Conservation (phyloP, 2,113 vertebrate genomes). For the Parotia lawesii region DNA sequence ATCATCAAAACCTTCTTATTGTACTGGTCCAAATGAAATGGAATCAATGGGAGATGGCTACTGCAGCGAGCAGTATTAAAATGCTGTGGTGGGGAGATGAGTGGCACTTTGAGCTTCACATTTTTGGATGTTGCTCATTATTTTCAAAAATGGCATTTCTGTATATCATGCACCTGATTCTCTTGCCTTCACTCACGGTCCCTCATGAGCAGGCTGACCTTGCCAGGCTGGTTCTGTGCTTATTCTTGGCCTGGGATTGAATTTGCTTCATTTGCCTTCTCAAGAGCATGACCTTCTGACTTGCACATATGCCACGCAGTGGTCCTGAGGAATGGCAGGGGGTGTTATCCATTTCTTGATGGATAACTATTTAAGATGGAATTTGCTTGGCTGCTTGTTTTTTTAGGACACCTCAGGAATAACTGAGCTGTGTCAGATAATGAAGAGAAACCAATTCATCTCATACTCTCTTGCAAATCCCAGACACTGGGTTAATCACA, state of each 20-base stretch:
- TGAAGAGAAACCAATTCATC: slow-evolving; percentile 48
- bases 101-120: background rate
- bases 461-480: slow-evolving; percentile 25
- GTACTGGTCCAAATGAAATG: rapidly evolving
- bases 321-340: background rate
- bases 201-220: background rate
- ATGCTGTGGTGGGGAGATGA: background rate
- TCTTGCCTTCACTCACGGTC: background rate
- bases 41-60: background rate
- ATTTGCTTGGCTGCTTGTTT: background rate
- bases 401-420: background rate
- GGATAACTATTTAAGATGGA: background rate
- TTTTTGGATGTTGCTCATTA: background rate
- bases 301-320: rapidly evolving
- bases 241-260: background rate
- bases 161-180: rapidly evolving
- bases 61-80: background rate
- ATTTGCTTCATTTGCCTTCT: background rate
- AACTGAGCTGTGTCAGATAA: slow-evolving; percentile 7
- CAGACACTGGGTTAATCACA: slow-evolving; percentile 45
- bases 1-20: background rate
- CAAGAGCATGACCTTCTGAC: background rate
- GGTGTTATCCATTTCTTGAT: background rate
- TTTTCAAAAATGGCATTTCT: background rate
- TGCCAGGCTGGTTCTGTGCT: background rate